Evolutionary conservation across 2,797 vertebrate genomes (phyloP).

Genomic region (Argya squamiceps): DNA sequence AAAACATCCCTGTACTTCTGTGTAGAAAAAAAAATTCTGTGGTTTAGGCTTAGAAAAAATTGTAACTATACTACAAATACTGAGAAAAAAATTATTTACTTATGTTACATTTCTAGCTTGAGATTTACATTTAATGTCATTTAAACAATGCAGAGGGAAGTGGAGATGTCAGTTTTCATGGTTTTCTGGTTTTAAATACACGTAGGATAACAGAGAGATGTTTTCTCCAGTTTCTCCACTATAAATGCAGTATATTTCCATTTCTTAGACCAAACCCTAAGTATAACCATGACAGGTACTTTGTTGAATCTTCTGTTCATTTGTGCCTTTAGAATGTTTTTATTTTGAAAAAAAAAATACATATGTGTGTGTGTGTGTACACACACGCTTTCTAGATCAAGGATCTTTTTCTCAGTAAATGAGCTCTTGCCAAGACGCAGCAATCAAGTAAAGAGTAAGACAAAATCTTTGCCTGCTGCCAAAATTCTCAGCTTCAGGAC

Average conservation of each 20-base stretch:
- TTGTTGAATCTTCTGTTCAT: not conserved
- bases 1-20: not conserved
- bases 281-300: not conserved
- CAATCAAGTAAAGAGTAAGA: not conserved
- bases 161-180: not conserved
- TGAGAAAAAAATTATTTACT: not conserved
- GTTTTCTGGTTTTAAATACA: not conserved
- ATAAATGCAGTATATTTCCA: not conserved
- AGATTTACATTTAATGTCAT: not conserved
- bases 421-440: not conserved
- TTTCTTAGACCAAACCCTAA: not conserved
- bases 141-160: not conserved
- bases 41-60: not conserved
- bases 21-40: not conserved
- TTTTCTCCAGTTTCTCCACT: not conserved
- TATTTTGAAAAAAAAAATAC: not conserved
- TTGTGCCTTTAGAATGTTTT: not conserved
- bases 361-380: fast-evolving
- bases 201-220: not conserved
- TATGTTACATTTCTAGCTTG: not conserved
- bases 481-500: not conserved
- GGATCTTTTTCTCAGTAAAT: not conserved
- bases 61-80: not conserved
- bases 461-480: not conserved
- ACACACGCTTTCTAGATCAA: not conserved